Evolutionary conservation across 2,113 vertebrate species (phyloP), one percentile per base, ranked within the genome.

Genomic region (Xiphophorus couchianus): DNA sequence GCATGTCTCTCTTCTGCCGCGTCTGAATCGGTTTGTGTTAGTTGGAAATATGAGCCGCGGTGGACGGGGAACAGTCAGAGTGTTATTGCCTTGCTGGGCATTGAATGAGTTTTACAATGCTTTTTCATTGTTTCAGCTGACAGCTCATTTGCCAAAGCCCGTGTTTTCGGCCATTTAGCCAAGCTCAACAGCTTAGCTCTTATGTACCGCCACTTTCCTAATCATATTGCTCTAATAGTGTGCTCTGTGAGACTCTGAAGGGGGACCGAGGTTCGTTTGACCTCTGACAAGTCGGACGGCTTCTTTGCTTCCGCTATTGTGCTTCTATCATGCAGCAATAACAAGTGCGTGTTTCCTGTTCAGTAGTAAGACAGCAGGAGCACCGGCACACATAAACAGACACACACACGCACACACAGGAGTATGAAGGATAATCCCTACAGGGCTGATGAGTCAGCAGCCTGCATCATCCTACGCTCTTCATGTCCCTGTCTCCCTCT

Each of bases 371-470:
- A 28, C 71, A 73, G 60, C 35, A 29, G 10, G 75, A 60, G 74
- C n/a, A 62, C 71, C 69, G 4, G 37, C 66, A 72, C 13, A 60
- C 62, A 79, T 73, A 51, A 51, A 76, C 71, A 74, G 2, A 54
- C 69, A 72, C n/a, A 63, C 54, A 79, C 62, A 67, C 54, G 73
- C 80, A 73, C 42, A 78, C 29, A 71, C 35, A 37, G 35, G 6
- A 10, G 17, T 69, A 65, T 77, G 64, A 74, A 61, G 73, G 78
- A 90, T 90, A 86, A 90, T 70, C 84, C 86, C 82, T 75, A 31
- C 37, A 82, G 73, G 80, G 66, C 28, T 89, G 85, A 92, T 91
- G 92, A 92, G 87, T 91, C 90, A 92, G 86, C 84, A 79, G 81
- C 85, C 81, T 78, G 75, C 86, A 86, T 83, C 80, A 81, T 81